Evolutionary conservation across 2,888 invertebrate genomes (phyloP), one percentile per base, ranked within the genome.

Genomic region (Spodoptera littoralis): DNA sequence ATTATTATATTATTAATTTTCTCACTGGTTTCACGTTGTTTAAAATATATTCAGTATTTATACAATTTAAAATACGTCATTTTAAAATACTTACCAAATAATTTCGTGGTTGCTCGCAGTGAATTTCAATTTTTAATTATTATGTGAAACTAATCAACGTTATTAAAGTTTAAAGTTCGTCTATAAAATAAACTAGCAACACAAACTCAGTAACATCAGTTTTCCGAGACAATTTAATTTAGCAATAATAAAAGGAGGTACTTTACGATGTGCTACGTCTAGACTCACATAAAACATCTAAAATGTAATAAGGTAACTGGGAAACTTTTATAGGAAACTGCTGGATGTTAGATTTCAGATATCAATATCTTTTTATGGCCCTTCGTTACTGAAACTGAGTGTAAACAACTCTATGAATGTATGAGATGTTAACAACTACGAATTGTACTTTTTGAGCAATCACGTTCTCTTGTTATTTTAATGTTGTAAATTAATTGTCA

Each of bases 281-380:
- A 76, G 76, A 69, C 66, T 55, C 13, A 62, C 57, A 76, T 79
- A 76, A 76, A 78, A 64, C 46, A 69, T 53, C 60, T 70, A 50
- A 76, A 74, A 70, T 76, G 70, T 76, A 75, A 62, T 79, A 70
- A 77, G 68, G 73, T 77, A 66, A 77, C 64, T 59, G 70, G 60
- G 48, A 50, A 66, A 77, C 58, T 77, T 78, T 70, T 66, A 75
- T 75, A 67, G 63, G 55, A 60, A 65, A 58, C 51, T 54, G 46
- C 47, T 65, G 54, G 56, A 70, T 74, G 63, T 58, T 65, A 80
- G 65, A 77, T 68, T 77, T 68, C 59, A 60, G 52, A 69, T 77
- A 75, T 65, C 75, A 72, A 79, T 78, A 77, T 66, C 57, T 75
- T 80, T 77, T 77, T 79, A 79, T 69, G 53, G 45, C 51, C 48